Percentiles rank a stretch among this genome's conserved stretches.
phyloP scores from a whole-genome alignment of 2,797 vertebrate genomes.

The Falco novaeseelandiae region DNA sequence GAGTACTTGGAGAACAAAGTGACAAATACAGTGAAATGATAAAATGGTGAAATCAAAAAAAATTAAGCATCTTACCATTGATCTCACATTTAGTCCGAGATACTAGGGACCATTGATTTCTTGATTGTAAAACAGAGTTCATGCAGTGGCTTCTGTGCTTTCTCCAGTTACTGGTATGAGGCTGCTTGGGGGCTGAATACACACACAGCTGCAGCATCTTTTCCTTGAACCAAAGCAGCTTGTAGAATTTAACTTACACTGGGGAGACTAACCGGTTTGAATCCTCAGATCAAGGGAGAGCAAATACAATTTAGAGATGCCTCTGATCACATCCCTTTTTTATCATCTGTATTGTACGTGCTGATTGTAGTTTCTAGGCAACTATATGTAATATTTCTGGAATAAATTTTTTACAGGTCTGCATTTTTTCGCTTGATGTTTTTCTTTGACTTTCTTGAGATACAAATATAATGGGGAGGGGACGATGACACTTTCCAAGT shows the following conservation, averaged over 20 bases:
- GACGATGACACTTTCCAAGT: rapidly evolving
- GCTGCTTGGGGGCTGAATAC: not conserved
- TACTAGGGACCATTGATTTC: not conserved
- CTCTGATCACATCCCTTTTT: not conserved
- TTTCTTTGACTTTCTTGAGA: not conserved
- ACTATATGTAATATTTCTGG: not conserved
- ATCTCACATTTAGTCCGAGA: not conserved
- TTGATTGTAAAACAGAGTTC: not conserved
- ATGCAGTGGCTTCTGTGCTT: not conserved
- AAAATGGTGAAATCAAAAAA: not conserved
- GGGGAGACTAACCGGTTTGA: not conserved
- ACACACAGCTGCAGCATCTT: not conserved
- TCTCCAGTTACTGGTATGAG: not conserved
- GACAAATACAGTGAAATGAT: not conserved
- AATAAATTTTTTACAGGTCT: not conserved
- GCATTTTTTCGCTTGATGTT: not conserved
- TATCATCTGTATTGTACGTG: not conserved
- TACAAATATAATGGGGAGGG: not conserved
- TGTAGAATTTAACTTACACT: not conserved
- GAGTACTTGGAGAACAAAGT: not conserved
- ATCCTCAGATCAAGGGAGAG: not conserved
- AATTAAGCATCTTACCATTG: not conserved
- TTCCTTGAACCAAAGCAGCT: not conserved
- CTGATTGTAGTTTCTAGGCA: not conserved
- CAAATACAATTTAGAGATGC: not conserved